Conservation (phyloP, 2,797 vertebrate genomes). For the Prionace glauca region DNA sequence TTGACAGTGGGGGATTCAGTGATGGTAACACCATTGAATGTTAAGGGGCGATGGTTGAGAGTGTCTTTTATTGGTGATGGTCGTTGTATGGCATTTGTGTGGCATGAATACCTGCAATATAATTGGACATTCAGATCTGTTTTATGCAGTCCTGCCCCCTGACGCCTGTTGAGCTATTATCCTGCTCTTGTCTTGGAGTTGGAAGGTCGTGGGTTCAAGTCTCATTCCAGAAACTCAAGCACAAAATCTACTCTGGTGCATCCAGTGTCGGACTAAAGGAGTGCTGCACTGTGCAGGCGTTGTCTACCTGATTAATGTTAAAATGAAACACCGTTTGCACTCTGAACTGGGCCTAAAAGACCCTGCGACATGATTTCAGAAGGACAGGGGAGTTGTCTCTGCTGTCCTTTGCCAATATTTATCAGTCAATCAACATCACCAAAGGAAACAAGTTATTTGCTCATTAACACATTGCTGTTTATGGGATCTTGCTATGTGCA, state of each 20-base stretch:
- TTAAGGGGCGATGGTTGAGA: too few relatives aligned
- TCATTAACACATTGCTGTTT: neutral
- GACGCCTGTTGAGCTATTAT: neutral
- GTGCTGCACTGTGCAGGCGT: neutral
- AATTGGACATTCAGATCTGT: neutral
- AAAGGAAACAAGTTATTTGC: neutral
- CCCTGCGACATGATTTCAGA: neutral
- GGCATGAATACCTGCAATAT: neutral
- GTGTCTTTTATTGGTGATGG: too few relatives aligned
- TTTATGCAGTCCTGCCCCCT: neutral
- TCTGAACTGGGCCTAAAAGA: neutral
- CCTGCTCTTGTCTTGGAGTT: neutral
- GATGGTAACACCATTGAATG: too few relatives aligned
- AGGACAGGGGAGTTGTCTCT: neutral
- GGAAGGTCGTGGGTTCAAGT: neutral
- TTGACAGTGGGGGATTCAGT: too few relatives aligned
- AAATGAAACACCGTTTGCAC: neutral
- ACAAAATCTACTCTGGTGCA: neutral
- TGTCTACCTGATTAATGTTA: neutral
- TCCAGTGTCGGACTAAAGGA: neutral
- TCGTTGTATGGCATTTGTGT: too few relatives aligned
- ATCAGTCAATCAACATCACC: neutral
- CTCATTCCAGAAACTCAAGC: neutral
- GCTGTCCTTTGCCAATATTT: neutral
- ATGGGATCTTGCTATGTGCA: neutral